A percentile compares a stretch with the other conserved stretches of the same genome.
phyloP scores from a whole-genome alignment of 2,113 vertebrate genomes.

The Pedionomus torquatus region DNA sequence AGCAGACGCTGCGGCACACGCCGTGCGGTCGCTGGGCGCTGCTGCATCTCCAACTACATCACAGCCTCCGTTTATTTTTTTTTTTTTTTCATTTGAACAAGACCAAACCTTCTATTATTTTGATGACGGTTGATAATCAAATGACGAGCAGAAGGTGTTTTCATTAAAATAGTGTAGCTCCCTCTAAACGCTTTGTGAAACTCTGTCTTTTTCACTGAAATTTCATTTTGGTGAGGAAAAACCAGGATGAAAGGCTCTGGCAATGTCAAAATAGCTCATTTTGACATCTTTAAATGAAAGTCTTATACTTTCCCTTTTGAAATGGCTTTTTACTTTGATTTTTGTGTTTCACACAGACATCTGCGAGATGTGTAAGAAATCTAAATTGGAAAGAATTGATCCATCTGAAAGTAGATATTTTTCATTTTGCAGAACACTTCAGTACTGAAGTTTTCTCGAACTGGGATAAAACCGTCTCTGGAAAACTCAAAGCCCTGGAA shows the following conservation, averaged over 20 bases:
- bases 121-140: conserved; percentile 13
- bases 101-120: neutral
- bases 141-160: neutral
- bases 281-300: neutral
- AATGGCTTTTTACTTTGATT: neutral
- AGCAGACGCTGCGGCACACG: neutral
- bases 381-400: neutral
- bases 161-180: neutral
- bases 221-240: neutral
- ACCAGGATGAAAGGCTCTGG: neutral
- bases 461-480: neutral
- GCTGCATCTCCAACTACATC: neutral
- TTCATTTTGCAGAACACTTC: neutral
- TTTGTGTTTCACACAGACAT: neutral
- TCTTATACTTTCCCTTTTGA: neutral
- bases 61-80: neutral
- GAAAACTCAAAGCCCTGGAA: neutral
- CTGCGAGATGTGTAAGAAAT: neutral
- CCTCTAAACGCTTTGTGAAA: neutral
- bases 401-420: neutral
- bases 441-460: neutral
- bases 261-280: conserved; percentile 1
- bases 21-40: neutral
- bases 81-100: neutral
- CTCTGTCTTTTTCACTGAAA: neutral